These are phyloP conservation scores for Zaprionus inermis DNA, from an alignment of 1,140 invertebrate genomes.

Conservation along the genomic window DNA sequence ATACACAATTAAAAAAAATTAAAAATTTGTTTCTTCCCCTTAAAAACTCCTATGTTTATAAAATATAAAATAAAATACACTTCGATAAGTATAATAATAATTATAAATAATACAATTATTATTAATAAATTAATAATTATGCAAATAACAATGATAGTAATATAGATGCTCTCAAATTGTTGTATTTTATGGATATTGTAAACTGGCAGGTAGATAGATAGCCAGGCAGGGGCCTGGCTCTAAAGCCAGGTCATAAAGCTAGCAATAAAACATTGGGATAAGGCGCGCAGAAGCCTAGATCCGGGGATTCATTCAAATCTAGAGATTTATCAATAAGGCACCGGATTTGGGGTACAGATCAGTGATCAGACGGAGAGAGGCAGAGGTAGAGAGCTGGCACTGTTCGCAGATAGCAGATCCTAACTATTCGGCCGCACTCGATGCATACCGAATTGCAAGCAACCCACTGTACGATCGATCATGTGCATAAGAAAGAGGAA, in stretches of 20 bases:
- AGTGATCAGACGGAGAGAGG: not conserved
- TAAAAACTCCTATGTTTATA: too few species aligned
- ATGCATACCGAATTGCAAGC: constrained; percentile 57
- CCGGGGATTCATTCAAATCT: constrained; percentile 75
- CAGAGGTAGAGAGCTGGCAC: not conserved
- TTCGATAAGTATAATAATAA: too few species aligned
- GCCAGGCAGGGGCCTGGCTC: not conserved
- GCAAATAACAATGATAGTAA: not conserved
- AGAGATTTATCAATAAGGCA: constrained; percentile 71
- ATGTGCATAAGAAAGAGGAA: constrained; percentile 31
- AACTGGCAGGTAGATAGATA: too few species aligned
- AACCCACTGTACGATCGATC: constrained; percentile 43
- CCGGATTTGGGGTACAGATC: constrained; percentile 44
- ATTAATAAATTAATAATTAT: not conserved
- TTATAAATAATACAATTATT: too few species aligned
- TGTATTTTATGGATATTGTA: not conserved
- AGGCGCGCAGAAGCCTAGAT: constrained; percentile 43
- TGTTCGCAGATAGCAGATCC: not conserved
- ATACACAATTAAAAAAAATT: too few species aligned
- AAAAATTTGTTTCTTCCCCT: too few species aligned
- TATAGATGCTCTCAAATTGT: not conserved
- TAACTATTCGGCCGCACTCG: constrained; percentile 21
- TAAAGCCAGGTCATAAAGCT: constrained; percentile 60
- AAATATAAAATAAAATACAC: too few species aligned
- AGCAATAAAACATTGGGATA: constrained; percentile 29